These are phyloP conservation scores for Dorcus parallelipipedus DNA, from an alignment of 2,888 invertebrate genomes.

Conservation along the genomic window DNA sequence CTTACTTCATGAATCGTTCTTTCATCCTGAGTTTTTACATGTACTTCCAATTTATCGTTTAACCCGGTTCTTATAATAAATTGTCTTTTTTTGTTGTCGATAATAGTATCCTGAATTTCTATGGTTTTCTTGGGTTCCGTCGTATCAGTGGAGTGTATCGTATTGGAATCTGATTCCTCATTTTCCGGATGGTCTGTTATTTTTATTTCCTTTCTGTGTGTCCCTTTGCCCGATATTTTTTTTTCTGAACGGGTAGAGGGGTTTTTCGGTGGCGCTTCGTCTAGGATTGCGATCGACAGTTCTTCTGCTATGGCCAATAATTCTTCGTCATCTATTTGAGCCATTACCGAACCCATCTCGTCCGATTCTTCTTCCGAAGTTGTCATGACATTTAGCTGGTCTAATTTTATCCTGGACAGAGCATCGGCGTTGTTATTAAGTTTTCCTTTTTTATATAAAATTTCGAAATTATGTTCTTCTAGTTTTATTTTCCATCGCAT, in stretches of 20 bases:
- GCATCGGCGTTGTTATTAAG: conserved; percentile 15
- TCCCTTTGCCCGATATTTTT: too few relatives aligned
- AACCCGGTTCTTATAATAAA: background rate
- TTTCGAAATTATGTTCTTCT: conserved; percentile 2
- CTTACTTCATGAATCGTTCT: background rate
- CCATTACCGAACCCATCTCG: background rate
- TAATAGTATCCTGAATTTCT: conserved; percentile 2
- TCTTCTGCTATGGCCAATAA: background rate
- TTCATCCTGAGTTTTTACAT: background rate
- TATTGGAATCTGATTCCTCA: background rate
- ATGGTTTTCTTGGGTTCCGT: background rate
- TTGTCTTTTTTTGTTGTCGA: background rate
- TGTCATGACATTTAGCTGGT: conserved; percentile 1
- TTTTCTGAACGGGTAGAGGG: too few relatives aligned
- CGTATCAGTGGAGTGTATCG: background rate
- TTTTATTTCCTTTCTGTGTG: too few relatives aligned
- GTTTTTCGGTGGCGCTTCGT: too few relatives aligned
- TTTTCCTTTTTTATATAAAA: conserved; percentile 14
- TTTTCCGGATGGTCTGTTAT: background rate
- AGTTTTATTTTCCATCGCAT: conserved; percentile 3
- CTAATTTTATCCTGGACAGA: conserved; percentile 5
- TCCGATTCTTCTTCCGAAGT: background rate
- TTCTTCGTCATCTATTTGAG: conserved; percentile 3
- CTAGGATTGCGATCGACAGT: background rate
- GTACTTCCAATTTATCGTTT: background rate